Evolutionary conservation across 2,888 invertebrate species (phyloP).

Genomic region (Conus canariensis): DNA sequence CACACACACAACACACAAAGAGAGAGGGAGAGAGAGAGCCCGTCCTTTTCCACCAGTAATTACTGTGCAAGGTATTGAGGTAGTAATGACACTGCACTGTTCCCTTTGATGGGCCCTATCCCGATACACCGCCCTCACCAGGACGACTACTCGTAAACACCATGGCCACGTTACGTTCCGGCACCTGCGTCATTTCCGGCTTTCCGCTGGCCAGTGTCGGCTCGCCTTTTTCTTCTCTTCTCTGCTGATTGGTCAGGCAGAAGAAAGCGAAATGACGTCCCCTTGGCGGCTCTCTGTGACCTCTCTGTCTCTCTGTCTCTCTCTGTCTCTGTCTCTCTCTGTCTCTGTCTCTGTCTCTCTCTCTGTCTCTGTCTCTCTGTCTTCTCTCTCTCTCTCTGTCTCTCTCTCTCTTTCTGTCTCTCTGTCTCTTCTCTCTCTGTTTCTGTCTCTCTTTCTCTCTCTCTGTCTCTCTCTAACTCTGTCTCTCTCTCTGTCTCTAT

Average conservation of each 20-base stretch:
- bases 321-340: slow-evolving; percentile 3
- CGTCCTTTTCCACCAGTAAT: background rate
- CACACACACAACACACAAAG: no score
- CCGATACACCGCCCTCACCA: background rate
- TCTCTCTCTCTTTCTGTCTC: background rate
- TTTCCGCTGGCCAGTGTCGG: slow-evolving; percentile 17
- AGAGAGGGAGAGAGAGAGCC: no score
- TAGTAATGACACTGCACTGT: background rate
- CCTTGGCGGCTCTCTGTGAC: background rate
- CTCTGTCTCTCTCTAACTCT: background rate
- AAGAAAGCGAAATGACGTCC: background rate
- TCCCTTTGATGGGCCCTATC: background rate
- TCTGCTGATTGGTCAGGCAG: slow-evolving; percentile 20
- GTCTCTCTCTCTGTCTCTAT: background rate
- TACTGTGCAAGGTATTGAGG: background rate
- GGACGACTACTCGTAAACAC: background rate
- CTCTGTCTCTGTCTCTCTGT: background rate
- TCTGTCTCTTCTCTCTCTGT: background rate
- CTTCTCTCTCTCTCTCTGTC: background rate
- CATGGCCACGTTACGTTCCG: background rate
- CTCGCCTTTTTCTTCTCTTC: slow-evolving; percentile 11
- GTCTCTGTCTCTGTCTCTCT: background rate
- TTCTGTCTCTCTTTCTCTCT: background rate
- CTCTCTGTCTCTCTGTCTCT: background rate
- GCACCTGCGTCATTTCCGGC: background rate